Evolutionary conservation across 2,113 vertebrate genomes (phyloP).

Genomic region (Stegostoma tigrinum): DNA sequence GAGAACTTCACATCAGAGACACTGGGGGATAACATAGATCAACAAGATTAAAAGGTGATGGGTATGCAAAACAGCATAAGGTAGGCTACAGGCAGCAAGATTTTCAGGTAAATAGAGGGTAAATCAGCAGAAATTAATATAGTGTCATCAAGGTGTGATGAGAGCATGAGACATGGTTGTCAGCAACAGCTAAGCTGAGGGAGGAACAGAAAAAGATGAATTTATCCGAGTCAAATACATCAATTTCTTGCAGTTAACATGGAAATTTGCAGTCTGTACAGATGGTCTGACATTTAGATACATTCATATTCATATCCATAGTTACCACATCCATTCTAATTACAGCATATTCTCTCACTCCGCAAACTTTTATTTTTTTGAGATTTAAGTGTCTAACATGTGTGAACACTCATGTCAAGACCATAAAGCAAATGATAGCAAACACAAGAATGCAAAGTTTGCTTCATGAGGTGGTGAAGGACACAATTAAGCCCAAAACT

Average conservation of each 20-base stretch:
- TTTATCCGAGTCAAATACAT: neutral
- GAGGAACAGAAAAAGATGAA: neutral
- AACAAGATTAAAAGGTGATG: neutral
- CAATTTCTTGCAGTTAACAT: neutral
- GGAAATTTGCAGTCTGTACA: neutral
- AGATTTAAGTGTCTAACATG: neutral
- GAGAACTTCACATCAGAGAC: neutral
- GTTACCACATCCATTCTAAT: neutral
- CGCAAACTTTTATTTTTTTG: neutral
- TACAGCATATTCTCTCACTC: neutral
- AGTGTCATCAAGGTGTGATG: neutral
- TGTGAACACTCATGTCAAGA: neutral
- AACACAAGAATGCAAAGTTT: neutral
- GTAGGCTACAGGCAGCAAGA: neutral
- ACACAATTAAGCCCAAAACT: neutral
- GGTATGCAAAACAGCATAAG: neutral
- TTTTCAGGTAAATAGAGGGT: neutral
- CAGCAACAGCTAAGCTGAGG: neutral
- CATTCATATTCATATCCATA: neutral
- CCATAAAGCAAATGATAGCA: neutral
- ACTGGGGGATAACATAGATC: neutral
- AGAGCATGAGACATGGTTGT: neutral
- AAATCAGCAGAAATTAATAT: neutral
- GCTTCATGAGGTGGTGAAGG: neutral
- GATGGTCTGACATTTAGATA: neutral